Base-by-base conservation (phyloP, 2,888 invertebrate genomes). In the Nemotelus pantherinus region DNA sequence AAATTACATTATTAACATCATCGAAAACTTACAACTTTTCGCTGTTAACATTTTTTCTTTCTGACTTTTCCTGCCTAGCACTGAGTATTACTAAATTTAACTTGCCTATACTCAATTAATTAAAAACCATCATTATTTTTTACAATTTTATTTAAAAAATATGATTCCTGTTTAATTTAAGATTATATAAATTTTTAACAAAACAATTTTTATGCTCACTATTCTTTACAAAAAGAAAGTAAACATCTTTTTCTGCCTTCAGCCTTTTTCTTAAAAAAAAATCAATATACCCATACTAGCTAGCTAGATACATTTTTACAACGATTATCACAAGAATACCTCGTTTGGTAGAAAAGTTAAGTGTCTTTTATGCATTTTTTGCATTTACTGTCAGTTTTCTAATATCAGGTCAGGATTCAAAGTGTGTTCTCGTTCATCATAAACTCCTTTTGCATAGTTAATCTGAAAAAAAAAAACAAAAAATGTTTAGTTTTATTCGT, bases 361-460 rank as follows among this genome's bases (percentile, higher is more conserved):
- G 50, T 68, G 10, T 10, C 7, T 25, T 50, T 68, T n/a, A 50
- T 25, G 6, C 25, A 55, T 53, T 41, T 2, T 10, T 39, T 55
- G 25, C 53, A 47, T 43, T 70, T 43, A 53, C 25, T 53, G n/a
- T 43, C 55, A 70, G 43, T 53, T 70, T 10, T 70, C 70, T 47
- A 53, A 50, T 60, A 77, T 6, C 68, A 68, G 25, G 39, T 77
- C 76, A 55, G 48, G 55, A 48, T 67, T 80, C 81, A 93, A 89
- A 76, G 95, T 95, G 85, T 94, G 93, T 83, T 91, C 90, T 80
- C 92, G 90, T 88, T 97, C 96, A 85, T 94, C 93, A 87, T 93
- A 93, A 84, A 96, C 91, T 83, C 93, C 93, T 86, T 94, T 94
- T 77, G 97, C 97, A 87, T 95, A 95, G 84, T 95, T 95, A 80